These are phyloP conservation scores for Fabriciana adippe DNA, from an alignment of 2,888 invertebrate genomes.

Conservation along the genomic window DNA sequence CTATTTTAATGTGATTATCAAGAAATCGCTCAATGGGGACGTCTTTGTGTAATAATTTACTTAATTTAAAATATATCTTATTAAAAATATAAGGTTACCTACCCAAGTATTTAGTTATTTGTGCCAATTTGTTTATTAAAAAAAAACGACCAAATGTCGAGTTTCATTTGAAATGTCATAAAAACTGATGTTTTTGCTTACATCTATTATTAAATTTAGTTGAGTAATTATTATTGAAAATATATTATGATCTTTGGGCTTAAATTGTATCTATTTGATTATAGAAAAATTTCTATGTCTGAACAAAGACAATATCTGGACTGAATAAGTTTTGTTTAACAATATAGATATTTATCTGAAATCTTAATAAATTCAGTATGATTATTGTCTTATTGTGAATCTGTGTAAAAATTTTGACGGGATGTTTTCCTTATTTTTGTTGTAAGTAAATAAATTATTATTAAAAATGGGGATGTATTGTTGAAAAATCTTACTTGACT, in stretches of 20 bases:
- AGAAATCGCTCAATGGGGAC: conserved; percentile 41
- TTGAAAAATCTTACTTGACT: conserved; percentile 48
- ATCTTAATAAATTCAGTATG: conserved; percentile 24
- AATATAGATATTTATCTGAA: conserved; percentile 46
- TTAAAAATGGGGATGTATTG: conserved; percentile 63
- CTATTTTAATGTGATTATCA: conserved; percentile 32
- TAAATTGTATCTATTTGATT: conserved; percentile 56
- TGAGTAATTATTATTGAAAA: conserved; percentile 52
- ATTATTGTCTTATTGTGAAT: conserved; percentile 48
- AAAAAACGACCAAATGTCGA: conserved; percentile 36
- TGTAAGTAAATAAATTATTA: conserved; percentile 55
- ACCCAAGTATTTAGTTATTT: conserved; percentile 36
- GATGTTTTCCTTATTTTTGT: conserved; percentile 42
- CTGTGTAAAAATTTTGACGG: conserved; percentile 25
- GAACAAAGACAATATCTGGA: conserved; percentile 77
- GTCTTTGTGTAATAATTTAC: conserved; percentile 33
- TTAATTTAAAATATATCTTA: conserved; percentile 30
- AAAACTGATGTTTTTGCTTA: conserved; percentile 58
- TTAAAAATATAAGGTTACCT: conserved; percentile 27
- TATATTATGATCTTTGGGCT: conserved; percentile 52
- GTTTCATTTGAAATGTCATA: conserved; percentile 49
- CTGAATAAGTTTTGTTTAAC: conserved; percentile 74
- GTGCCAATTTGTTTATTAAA: conserved; percentile 35
- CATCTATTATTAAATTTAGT: conserved; percentile 60
- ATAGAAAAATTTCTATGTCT: conserved; percentile 70